Percentiles rank a stretch among this genome's conserved stretches.
Evolutionary conservation across 2,797 vertebrate species (phyloP).

Genomic region (Natrix natrix): DNA sequence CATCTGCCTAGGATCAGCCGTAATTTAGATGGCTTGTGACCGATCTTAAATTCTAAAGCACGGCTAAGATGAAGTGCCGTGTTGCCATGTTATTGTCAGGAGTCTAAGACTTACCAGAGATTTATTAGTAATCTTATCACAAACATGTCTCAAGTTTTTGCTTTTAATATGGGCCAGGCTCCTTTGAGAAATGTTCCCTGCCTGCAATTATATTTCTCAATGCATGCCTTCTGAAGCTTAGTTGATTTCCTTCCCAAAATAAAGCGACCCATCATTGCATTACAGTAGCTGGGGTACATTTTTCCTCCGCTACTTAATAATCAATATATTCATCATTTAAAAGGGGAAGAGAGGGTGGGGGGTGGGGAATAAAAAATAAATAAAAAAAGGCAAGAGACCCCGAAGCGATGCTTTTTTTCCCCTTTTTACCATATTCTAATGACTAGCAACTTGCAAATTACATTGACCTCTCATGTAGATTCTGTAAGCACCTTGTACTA

Average conservation of each 20-base stretch:
- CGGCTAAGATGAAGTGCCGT: conserved; percentile 81
- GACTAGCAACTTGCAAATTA: conserved; percentile 89
- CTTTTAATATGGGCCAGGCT: conserved; percentile 90
- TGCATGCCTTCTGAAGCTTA: conserved; percentile 80
- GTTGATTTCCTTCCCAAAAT: conserved; percentile 84
- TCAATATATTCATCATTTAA: conserved; percentile 89
- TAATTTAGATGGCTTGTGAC: conserved; percentile 88
- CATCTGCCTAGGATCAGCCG: conserved; percentile 82
- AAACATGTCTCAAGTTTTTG: conserved; percentile 90
- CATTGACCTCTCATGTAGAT: conserved; percentile 89
- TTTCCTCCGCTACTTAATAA: conserved; percentile 83
- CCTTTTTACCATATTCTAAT: conserved; percentile 94
- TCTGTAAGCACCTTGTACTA: conserved; percentile 91
- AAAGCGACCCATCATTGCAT: conserved; percentile 82
- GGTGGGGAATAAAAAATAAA: background rate
- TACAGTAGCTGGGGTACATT: conserved; percentile 74
- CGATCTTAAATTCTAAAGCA: conserved; percentile 86
- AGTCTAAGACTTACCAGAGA: conserved; percentile 82
- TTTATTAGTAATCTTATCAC: conserved; percentile 92
- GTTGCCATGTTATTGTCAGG: conserved; percentile 85
- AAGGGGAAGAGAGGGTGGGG: background rate
- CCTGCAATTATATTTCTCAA: conserved; percentile 87
- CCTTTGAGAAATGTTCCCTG: conserved; percentile 81
- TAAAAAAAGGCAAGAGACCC: conserved; percentile 82
- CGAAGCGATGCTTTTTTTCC: conserved; percentile 74